phyloP scores from a whole-genome alignment of 2,797 vertebrate genomes.

The Oophaga sylvatica region DNA sequence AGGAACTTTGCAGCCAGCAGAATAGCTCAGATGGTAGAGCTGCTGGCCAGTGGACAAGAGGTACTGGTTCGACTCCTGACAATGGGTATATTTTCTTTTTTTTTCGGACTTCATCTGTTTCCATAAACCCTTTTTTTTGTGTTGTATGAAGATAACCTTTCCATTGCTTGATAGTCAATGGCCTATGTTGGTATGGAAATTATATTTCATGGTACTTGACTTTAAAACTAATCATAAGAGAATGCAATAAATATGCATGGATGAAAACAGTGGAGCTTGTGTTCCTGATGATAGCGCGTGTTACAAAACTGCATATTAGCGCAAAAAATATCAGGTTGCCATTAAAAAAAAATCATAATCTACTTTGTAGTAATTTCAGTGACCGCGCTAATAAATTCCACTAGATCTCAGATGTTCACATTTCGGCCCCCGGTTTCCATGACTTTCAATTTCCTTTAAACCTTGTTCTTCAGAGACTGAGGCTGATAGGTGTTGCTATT shows the following conservation, averaged over 20 bases:
- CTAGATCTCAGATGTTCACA: background rate
- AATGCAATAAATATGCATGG: constrained; percentile 16
- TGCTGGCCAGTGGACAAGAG: too few species aligned
- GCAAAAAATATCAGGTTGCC: background rate
- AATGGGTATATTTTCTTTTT: background rate
- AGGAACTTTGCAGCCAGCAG: too few species aligned
- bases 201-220: constrained; percentile 14
- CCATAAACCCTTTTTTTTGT: background rate
- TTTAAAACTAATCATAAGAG: background rate
- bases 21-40: too few species aligned
- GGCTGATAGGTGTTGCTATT: constrained; percentile 32
- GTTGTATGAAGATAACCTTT: constrained; percentile 2
- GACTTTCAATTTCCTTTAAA: constrained; percentile 20
- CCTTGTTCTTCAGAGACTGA: background rate
- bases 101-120: background rate
- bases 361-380: constrained; percentile 1
- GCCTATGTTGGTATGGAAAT: background rate
- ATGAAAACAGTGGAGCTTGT: background rate
- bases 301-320: background rate
- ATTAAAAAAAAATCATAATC: background rate
- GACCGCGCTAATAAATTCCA: background rate
- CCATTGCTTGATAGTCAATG: background rate
- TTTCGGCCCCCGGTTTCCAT: constrained; percentile 10
- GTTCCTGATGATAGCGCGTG: background rate
- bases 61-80: too few species aligned